Base-by-base conservation (phyloP, 2,797 vertebrate species). In the Tokudaia tokunoshimensis region DNA sequence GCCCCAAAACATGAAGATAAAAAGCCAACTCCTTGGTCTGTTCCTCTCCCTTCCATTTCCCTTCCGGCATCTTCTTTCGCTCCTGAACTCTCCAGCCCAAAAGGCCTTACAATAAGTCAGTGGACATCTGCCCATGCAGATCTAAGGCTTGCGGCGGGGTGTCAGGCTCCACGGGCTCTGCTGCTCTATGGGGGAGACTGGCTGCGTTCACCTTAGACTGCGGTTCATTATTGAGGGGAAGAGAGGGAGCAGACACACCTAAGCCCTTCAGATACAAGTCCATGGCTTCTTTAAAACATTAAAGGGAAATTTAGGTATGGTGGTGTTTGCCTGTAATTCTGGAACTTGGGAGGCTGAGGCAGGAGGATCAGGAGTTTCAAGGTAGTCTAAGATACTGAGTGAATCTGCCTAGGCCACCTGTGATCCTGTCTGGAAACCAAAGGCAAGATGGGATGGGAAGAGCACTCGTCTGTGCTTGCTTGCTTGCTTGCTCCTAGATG, bases 171-270 rank as follows among this genome's bases (percentile, higher is more conserved):
- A 0, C 24, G 59, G 4, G 17, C 67, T 57, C 65, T 57, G 47
- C 74, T 37, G 11, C 61, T 44, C 14, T 85, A 31, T 0, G 41
- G 8, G 57, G 22, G 83, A 59, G 75, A 59, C 78, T 44, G 14
- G 20, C 1, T 41, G 4, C 19, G 6, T 79, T 92, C 52, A 80
- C 65, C 74, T 89, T 13, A 74, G 0, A 29, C 2, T 4, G 14
- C 29, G 26, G 67, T 41, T 37, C n/a, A 79, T 75, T 75, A 75
- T 37, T 80, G 20, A 41, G 8, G 3, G 29, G 6, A 55, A 19
- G 3, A 10, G 70, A 29, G 3, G 12, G 17, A 13, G 31, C 2
- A 3, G n/a, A 37, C 78, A 63, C 0, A 6, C 10, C 10, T 20
- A 84, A 70, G 59, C 11, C 52, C 19, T 67, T 70, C 11, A 57